Percentiles rank a stretch among this genome's conserved stretches.
Evolutionary conservation across 2,888 invertebrate species (phyloP).

Genomic region (Adelognathus sp.): DNA sequence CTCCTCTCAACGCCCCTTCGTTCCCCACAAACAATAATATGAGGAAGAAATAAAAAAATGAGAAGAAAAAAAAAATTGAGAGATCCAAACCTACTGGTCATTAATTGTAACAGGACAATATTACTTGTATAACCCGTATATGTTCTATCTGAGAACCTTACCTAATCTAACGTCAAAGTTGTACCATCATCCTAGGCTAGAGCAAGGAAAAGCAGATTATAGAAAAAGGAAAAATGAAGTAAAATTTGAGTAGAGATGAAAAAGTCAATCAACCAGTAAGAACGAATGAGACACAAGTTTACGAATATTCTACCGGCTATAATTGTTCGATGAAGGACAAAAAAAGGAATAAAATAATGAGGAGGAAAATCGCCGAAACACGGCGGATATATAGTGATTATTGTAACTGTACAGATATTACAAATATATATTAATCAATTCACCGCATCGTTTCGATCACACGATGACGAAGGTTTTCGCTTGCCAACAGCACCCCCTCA

Average conservation of each 20-base stretch:
- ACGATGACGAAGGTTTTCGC: slow-evolving; percentile 35
- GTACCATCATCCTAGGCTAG: slow-evolving; percentile 49
- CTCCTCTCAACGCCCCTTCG: not conserved
- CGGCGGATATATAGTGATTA: slow-evolving; percentile 28
- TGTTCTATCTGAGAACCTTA: slow-evolving; percentile 55
- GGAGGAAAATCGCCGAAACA: slow-evolving; percentile 7
- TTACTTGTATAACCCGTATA: slow-evolving; percentile 66
- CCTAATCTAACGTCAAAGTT: slow-evolving; percentile 49
- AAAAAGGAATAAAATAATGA: not conserved
- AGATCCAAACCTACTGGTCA: slow-evolving; percentile 70
- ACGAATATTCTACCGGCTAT: slow-evolving; percentile 38
- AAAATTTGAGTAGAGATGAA: not conserved
- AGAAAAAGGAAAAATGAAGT: slow-evolving; percentile 9
- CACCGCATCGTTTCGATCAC: slow-evolving; percentile 31
- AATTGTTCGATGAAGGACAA: slow-evolving; percentile 40
- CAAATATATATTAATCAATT: slow-evolving; percentile 52
- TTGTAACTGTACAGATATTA: slow-evolving; percentile 53
- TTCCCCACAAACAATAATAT: slow-evolving; percentile 23
- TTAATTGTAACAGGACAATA: slow-evolving; percentile 75
- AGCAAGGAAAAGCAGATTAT: slow-evolving; percentile 46
- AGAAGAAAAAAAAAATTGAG: slow-evolving; percentile 13
- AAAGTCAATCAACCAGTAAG: not conserved
- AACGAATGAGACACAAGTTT: slow-evolving; percentile 34
- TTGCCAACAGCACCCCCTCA: slow-evolving; percentile 32
- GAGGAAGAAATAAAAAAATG: no score